These are phyloP conservation scores for Poecilia wingei DNA, from an alignment of 2,797 vertebrate species.

Conservation along the genomic window DNA sequence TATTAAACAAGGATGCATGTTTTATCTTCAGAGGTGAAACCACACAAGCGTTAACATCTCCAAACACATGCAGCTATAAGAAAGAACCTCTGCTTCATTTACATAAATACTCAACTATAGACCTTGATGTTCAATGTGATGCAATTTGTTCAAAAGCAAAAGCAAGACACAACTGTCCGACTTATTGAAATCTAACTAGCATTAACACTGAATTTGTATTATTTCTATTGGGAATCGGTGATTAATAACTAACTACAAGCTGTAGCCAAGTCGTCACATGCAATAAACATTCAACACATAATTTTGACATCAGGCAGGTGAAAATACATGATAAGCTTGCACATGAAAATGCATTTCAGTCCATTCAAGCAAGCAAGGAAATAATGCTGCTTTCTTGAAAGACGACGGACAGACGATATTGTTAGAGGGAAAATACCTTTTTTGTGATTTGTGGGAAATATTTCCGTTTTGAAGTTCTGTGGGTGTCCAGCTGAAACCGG, in stretches of 20 bases:
- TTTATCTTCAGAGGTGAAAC: slow-evolving; percentile 65
- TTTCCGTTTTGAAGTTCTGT: slow-evolving; percentile 90
- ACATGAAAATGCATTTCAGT: slow-evolving; percentile 53
- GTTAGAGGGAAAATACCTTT: slow-evolving; percentile 81
- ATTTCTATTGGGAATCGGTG: neutral
- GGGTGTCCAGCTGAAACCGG: slow-evolving; percentile 85
- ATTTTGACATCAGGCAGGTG: slow-evolving; percentile 43
- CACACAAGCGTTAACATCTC: slow-evolving; percentile 67
- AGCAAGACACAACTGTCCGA: slow-evolving; percentile 26
- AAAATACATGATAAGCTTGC: slow-evolving; percentile 38
- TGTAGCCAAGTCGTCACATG: slow-evolving; percentile 21
- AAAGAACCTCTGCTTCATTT: slow-evolving; percentile 60
- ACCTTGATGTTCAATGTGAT: slow-evolving; percentile 52
- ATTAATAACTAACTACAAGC: slow-evolving; percentile 18
- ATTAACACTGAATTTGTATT: slow-evolving; percentile 22
- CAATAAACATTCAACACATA: slow-evolving; percentile 23
- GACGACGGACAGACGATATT: slow-evolving; percentile 14
- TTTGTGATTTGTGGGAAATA: slow-evolving; percentile 87
- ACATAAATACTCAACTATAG: slow-evolving; percentile 75
- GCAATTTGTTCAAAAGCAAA: slow-evolving; percentile 47
- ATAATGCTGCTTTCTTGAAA: slow-evolving; percentile 14
- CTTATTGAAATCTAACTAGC: neutral
- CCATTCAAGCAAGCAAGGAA: slow-evolving; percentile 37
- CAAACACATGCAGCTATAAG: slow-evolving; percentile 74
- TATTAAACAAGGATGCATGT: slow-evolving; percentile 43